Conservation (phyloP, 2,888 invertebrate species). For the Thereva nobilitata region DNA sequence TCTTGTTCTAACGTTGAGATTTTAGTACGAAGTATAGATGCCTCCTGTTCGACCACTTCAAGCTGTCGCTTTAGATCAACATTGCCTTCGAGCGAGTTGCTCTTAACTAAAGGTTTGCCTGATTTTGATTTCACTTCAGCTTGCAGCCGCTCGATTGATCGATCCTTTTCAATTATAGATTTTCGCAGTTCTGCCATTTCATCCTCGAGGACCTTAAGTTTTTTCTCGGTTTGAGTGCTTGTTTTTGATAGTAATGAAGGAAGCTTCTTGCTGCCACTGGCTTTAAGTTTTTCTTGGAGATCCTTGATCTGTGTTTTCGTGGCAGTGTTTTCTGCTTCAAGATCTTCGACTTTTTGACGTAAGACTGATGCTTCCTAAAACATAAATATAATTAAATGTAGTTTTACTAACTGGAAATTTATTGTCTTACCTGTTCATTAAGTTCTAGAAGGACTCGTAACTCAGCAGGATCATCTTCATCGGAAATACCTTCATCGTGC, state of each 20-base stretch:
- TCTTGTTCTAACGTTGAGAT: slow-evolving; percentile 72
- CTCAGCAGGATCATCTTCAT: slow-evolving; percentile 82
- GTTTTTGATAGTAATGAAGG: slow-evolving; percentile 46
- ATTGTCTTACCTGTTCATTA: slow-evolving; percentile 71
- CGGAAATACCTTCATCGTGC: slow-evolving; percentile 74
- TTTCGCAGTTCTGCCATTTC: slow-evolving; percentile 75
- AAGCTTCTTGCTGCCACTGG: slow-evolving; percentile 47
- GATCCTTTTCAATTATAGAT: slow-evolving; percentile 80
- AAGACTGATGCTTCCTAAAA: slow-evolving; percentile 77
- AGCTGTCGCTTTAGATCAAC: slow-evolving; percentile 75
- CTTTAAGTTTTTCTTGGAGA: slow-evolving; percentile 71
- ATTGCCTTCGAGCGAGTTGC: slow-evolving; percentile 39
- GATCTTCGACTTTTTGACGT: slow-evolving; percentile 79
- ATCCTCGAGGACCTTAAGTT: slow-evolving; percentile 67
- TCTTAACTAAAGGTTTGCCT: slow-evolving; percentile 13
- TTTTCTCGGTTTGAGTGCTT: slow-evolving; percentile 47
- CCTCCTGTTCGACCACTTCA: slow-evolving; percentile 78
- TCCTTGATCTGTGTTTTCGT: slow-evolving; percentile 76
- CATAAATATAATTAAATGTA: slow-evolving; percentile 9
- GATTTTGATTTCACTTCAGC: slow-evolving; percentile 65
- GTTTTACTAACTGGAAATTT: not conserved
- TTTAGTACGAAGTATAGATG: slow-evolving; percentile 68
- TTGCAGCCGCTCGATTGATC: slow-evolving; percentile 76
- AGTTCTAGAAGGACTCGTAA: slow-evolving; percentile 82
- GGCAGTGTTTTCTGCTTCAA: slow-evolving; percentile 78